Evolutionary conservation across 1,140 invertebrate genomes (phyloP).

Genomic region (Eufriesea mexicana): DNA sequence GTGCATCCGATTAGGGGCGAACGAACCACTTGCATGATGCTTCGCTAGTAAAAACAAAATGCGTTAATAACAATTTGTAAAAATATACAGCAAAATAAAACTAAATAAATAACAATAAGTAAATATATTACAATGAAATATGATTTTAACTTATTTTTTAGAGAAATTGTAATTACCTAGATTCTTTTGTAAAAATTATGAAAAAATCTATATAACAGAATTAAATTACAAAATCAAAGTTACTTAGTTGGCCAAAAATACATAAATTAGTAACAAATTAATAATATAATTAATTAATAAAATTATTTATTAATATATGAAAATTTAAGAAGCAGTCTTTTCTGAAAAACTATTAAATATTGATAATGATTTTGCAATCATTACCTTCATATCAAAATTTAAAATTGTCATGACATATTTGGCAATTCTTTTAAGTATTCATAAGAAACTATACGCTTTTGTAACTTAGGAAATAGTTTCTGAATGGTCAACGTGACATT

Average conservation of each 20-base stretch:
- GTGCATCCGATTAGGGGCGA: constrained; percentile 51
- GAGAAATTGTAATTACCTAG: too few species aligned
- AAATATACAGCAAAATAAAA: not conserved
- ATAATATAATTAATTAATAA: not conserved
- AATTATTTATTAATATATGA: not conserved
- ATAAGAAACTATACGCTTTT: not conserved
- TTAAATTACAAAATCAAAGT: not conserved
- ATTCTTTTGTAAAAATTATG: too few species aligned
- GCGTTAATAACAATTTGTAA: constrained; percentile 5
- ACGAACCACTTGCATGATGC: constrained; percentile 18
- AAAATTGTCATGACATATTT: not conserved
- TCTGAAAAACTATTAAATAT: not conserved
- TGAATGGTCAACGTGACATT: not conserved
- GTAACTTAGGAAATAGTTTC: not conserved
- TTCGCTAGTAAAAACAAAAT: constrained; percentile 23
- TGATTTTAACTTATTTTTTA: too few species aligned
- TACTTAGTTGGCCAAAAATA: not conserved
- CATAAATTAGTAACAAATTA: not conserved
- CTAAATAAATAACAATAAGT: not conserved
- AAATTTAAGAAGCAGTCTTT: not conserved
- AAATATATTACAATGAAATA: not conserved
- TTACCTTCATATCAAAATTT: not conserved
- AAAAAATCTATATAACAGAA: not conserved
- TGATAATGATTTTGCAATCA: not conserved
- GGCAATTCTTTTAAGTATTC: not conserved